Conservation (phyloP, 2,113 vertebrate genomes). For the Bothrops jararaca region DNA sequence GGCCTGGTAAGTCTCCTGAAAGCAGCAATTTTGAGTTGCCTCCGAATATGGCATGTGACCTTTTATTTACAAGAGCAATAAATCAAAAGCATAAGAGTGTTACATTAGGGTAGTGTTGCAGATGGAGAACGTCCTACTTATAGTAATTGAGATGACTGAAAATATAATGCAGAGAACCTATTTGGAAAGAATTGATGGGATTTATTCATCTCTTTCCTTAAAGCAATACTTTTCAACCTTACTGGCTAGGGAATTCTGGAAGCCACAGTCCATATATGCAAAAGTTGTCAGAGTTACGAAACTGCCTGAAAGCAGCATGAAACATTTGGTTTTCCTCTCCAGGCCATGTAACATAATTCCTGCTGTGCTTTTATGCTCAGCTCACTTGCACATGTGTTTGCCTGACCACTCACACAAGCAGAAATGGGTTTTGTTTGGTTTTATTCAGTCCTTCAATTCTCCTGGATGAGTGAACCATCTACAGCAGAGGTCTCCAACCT, state of each 20-base stretch:
- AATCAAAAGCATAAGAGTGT: slow-evolving; percentile 17
- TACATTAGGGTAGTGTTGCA: slow-evolving; percentile 1
- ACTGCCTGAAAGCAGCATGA: slow-evolving; percentile 13
- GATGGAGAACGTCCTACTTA: not conserved
- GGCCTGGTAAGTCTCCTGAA: slow-evolving; percentile 22
- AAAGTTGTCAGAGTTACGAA: not conserved
- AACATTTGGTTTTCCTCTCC: slow-evolving; percentile 34
- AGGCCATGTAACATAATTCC: slow-evolving; percentile 7
- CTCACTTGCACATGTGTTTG: not conserved
- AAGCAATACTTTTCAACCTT: not conserved
- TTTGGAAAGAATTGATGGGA: slow-evolving; percentile 36
- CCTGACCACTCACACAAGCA: not conserved
- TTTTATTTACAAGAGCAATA: slow-evolving; percentile 39
- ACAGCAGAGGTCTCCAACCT: not conserved
- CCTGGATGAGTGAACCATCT: not conserved
- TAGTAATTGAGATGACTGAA: slow-evolving; percentile 37
- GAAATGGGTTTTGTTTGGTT: not conserved
- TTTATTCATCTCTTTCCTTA: slow-evolving; percentile 39
- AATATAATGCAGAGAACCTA: slow-evolving; percentile 34
- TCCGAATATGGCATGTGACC: slow-evolving; percentile 31
- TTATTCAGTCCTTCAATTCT: not conserved
- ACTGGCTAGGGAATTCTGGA: not conserved
- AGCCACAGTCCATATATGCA: not conserved
- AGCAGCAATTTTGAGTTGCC: slow-evolving; percentile 12
- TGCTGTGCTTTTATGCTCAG: slow-evolving; percentile 9